These are phyloP conservation scores for Miichthys miiuy DNA, from an alignment of 2,797 vertebrate species.

Conservation along the genomic window DNA sequence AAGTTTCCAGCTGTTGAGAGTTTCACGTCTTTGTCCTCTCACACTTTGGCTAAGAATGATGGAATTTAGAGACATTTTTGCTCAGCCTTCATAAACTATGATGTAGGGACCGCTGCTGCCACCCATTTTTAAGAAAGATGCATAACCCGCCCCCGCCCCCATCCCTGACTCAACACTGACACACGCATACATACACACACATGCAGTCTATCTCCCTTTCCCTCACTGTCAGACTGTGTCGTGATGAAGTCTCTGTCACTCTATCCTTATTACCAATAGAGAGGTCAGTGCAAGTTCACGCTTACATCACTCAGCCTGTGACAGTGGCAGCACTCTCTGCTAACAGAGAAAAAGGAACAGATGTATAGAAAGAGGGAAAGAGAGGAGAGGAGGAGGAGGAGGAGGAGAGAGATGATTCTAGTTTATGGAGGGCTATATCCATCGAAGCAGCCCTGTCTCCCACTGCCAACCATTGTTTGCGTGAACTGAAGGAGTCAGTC, in stretches of 20 bases:
- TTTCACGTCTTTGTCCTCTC: slow-evolving; percentile 50
- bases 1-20: slow-evolving; percentile 48
- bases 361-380: slow-evolving; percentile 31
- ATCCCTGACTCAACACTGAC: background rate
- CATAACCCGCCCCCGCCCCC: background rate
- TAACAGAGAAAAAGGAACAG: slow-evolving; percentile 65
- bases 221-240: slow-evolving; percentile 64
- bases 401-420: slow-evolving; percentile 50
- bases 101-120: slow-evolving; percentile 33
- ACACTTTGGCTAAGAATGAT: slow-evolving; percentile 52
- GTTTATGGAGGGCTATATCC: slow-evolving; percentile 58
- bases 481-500: slow-evolving; percentile 58
- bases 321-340: slow-evolving; percentile 58
- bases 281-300: slow-evolving; percentile 76
- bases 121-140: slow-evolving; percentile 34
- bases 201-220: slow-evolving; percentile 57
- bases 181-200: background rate
- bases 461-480: slow-evolving; percentile 56
- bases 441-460: slow-evolving; percentile 49
- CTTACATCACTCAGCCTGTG: slow-evolving; percentile 76
- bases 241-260: slow-evolving; percentile 73
- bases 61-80: slow-evolving; percentile 67
- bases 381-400: slow-evolving; percentile 7
- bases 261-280: slow-evolving; percentile 75
- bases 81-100: slow-evolving; percentile 65